Base-by-base conservation (phyloP, 2,888 invertebrate genomes). In the Nineta flava region DNA sequence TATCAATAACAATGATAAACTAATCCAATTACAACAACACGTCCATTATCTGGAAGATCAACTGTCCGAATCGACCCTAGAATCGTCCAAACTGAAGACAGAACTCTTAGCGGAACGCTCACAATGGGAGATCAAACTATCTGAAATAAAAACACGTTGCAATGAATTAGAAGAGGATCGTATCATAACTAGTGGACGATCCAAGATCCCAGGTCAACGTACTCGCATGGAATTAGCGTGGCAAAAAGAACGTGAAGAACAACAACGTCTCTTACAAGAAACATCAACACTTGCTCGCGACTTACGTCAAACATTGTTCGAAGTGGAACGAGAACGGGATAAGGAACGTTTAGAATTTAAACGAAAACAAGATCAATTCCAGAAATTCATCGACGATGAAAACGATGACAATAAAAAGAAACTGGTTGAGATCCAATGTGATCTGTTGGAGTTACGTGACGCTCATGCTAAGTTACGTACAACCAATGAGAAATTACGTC, bases 241-340 rank as follows among this genome's bases (percentile, higher is more conserved):
- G 93, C 91, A 91, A 61, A 93, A 91, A 63, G 93, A 93, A 65
- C 74, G 93, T 17, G 90, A 91, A 63, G 92, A 93, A 59, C 90
- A 91, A 59, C 91, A 91, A 57, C 73, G 91, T n/a, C 67, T 93
- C 38, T 68, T 93, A 31, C 88, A 90, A 62, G 93, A 93, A 69
- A 90, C 91, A 0, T 87, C 90, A 38, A 91, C 90, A 0, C 72
- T 93, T 52, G 91, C 92, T 0, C 72, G 90, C 52, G 93, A 93
- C 64, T 69, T 93, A 46, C 72, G 90, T 12, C 91, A 90, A 65
- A 91, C 91, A 0, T 72, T 91, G 32, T 87, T 87, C 60, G 90
- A 88, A 74, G 84, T 91, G 56, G 92, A 92, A 68, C 75, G 90
- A 52, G 91, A 91, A 70, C 75, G 90, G 55, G 91, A 92, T 60